Base-by-base conservation (phyloP, 2,888 invertebrate genomes). In the Lissocephala sabroskyi region DNA sequence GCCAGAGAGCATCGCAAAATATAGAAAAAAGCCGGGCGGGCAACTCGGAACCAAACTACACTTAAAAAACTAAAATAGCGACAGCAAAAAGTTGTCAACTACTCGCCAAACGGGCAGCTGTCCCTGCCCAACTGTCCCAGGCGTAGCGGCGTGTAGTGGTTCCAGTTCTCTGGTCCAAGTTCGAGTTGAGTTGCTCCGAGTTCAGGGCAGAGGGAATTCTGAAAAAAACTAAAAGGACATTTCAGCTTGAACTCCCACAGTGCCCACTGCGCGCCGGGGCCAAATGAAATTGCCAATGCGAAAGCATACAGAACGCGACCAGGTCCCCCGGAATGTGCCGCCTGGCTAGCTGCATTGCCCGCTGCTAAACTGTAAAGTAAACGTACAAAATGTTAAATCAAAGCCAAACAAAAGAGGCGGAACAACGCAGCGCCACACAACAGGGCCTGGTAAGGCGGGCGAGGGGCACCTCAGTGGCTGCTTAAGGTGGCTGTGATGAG, bases 381-480 rank as follows among this genome's bases (percentile, higher is more conserved):
- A 68, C 76, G 68, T 62, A 75, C 68, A 68, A 75, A 68, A 71
- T 68, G 68, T 75, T 68, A 57, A 71, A 68, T 75, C 68, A 68
- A 68, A 68, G 68, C 68, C 57, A 68, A 68, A 71, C 68, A 68
- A 75, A 71, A 67, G 68, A 75, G 67, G 73, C 68, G 68, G 64
- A 68, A 60, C 75, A 57, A 35, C 57, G 53, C 52, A 49, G 16
- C 16, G 23, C 32, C 39, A 29, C 39, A 14, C 9, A 16, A 35
- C 16, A n/a, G 13, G 30, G 16, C 36, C n/a, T 23, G 30, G 35
- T 16, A 16, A n/a, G 16, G 3, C 3, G 1, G 10, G 35, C 16
- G 16, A 14, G 35, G 13, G 35, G 19, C 18, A 26, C 48, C 45
- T 35, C 35, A 45, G 45, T 61, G 29, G 65, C 62, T 62, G 60